Conservation (phyloP, 2,797 vertebrate genomes). For the Pelobates cultripes region DNA sequence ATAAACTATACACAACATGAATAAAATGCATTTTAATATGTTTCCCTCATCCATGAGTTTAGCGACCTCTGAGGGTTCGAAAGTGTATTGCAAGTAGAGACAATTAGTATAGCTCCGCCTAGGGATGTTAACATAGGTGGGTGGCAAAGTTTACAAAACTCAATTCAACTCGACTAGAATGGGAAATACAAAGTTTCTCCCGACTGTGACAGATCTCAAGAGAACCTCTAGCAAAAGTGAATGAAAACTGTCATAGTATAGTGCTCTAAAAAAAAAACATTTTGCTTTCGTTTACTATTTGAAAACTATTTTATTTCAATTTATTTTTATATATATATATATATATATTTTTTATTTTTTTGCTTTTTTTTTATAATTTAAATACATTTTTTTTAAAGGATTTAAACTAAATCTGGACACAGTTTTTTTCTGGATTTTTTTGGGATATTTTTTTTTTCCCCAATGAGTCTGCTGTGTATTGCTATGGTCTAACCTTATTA, state of each 20-base stretch:
- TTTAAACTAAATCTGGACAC: conserved; percentile 3
- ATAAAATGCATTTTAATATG: too few relatives aligned
- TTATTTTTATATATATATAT: background rate
- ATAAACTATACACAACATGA: too few relatives aligned
- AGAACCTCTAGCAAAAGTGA: conserved; percentile 11
- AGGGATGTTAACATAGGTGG: conserved; percentile 28
- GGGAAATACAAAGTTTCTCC: conserved; percentile 47
- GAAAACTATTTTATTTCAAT: background rate
- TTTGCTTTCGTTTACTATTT: background rate
- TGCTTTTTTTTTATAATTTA: background rate
- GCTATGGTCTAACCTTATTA: background rate
- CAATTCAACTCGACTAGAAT: conserved; percentile 27
- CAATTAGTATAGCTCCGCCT: conserved; percentile 25
- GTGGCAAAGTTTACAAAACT: conserved; percentile 36
- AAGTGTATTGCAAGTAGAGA: too few relatives aligned
- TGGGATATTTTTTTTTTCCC: background rate
- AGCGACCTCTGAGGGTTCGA: conserved; percentile 15
- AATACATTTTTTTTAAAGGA: background rate
- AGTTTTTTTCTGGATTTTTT: background rate
- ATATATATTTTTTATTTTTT: background rate
- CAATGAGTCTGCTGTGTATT: background rate
- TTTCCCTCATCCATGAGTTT: too few relatives aligned
- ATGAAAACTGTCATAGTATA: conserved; percentile 3
- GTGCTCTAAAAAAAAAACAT: background rate
- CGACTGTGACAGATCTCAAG: conserved; percentile 11